A percentile compares a stretch with the other conserved stretches of the same genome.
These are phyloP conservation scores for Borostomias antarcticus DNA, from an alignment of 2,797 vertebrate species.

Conservation along the genomic window DNA sequence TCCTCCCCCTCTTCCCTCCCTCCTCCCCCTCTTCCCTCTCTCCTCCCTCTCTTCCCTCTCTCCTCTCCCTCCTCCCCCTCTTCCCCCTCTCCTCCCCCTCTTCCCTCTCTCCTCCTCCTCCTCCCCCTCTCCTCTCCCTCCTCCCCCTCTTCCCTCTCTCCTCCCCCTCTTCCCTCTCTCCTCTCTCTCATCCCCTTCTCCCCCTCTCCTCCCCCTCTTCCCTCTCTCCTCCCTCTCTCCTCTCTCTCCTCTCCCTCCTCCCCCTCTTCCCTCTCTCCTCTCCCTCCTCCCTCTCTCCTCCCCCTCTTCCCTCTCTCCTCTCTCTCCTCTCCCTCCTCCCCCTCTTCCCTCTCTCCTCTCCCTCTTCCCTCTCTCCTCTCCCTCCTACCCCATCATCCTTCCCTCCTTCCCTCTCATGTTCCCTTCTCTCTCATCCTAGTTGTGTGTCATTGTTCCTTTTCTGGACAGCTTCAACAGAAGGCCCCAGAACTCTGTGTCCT, in stretches of 20 bases:
- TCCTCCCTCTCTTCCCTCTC: slow-evolving; percentile 32
- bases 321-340: neutral
- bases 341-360: neutral
- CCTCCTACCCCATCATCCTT: slow-evolving; percentile 40
- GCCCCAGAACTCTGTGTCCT: slow-evolving; percentile 67
- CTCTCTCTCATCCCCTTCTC: slow-evolving; percentile 35
- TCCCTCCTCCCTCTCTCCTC: slow-evolving; percentile 53
- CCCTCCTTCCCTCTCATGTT: neutral
- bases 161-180: neutral
- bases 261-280: slow-evolving; percentile 16
- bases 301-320: neutral
- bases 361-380: neutral
- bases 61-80: slow-evolving; percentile 3
- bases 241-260: neutral
- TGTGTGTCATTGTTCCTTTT: slow-evolving; percentile 60
- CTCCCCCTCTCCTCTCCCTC: slow-evolving; percentile 33
- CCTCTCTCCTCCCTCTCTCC: slow-evolving; percentile 37
- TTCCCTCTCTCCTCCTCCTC: slow-evolving; percentile 34
- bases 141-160: neutral
- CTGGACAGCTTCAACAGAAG: slow-evolving; percentile 68
- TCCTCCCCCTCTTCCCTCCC: slow-evolving; percentile 11
- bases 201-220: slow-evolving; percentile 51
- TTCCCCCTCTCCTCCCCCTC: slow-evolving; percentile 36
- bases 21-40: slow-evolving; percentile 10
- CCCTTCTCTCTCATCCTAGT: slow-evolving; percentile 68